phyloP scores from a whole-genome alignment of 2,888 invertebrate genomes.

The Bombyx huttoni region DNA sequence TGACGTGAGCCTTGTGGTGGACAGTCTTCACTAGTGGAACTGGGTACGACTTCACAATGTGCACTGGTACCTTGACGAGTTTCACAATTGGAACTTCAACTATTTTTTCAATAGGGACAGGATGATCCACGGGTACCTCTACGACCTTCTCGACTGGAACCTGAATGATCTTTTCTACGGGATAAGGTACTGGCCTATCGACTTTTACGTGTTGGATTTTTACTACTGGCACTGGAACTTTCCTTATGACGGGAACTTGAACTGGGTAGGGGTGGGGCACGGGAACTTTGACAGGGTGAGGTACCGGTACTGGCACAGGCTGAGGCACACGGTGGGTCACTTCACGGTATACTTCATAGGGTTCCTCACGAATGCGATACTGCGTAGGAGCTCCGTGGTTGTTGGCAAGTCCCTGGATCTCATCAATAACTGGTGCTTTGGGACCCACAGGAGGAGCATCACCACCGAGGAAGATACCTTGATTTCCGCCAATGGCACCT shows the following conservation, averaged over 20 bases:
- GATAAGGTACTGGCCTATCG: constrained; percentile 73
- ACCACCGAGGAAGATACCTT: constrained; percentile 16
- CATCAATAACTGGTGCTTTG: constrained; percentile 49
- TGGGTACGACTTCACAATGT: constrained; percentile 51
- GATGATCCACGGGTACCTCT: constrained; percentile 66
- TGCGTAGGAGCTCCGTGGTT: constrained; percentile 50
- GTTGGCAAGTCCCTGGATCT: constrained; percentile 55
- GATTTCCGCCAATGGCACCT: constrained; percentile 6
- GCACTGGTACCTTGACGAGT: constrained; percentile 57
- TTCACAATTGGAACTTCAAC: constrained; percentile 71
- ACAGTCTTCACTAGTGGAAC: constrained; percentile 58
- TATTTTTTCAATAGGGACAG: constrained; percentile 64
- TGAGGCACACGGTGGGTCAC: constrained; percentile 71
- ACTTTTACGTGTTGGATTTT: constrained; percentile 69
- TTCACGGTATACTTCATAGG: constrained; percentile 50
- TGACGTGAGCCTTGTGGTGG: constrained; percentile 44
- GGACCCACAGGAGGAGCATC: constrained; percentile 36
- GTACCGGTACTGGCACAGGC: constrained; percentile 66
- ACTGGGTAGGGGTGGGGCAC: constrained; percentile 74
- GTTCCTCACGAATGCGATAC: constrained; percentile 52
- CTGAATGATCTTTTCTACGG: constrained; percentile 73
- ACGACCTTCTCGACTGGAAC: constrained; percentile 72
- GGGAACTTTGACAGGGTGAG: constrained; percentile 65
- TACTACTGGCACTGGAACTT: constrained; percentile 70
- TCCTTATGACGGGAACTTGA: constrained; percentile 64